Percentiles rank a stretch among this genome's conserved stretches.
These are phyloP conservation scores for Myotis lucifugus DNA, from an alignment of 2,113 vertebrate species.

Conservation along the genomic window DNA sequence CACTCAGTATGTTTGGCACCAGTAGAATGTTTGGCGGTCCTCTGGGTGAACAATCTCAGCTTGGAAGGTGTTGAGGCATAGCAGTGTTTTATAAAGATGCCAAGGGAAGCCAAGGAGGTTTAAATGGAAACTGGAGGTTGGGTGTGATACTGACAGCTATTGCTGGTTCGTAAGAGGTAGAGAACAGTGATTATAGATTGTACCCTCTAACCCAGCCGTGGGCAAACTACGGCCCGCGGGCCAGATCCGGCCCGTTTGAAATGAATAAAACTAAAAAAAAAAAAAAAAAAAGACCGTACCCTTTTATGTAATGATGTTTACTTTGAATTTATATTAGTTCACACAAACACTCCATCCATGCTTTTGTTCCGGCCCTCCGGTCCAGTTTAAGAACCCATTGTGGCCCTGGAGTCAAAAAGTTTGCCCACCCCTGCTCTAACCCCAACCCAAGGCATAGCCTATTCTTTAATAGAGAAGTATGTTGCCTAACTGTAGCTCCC, in stretches of 20 bases:
- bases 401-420: no score
- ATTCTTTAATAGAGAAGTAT: background rate
- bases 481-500: background rate
- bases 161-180: background rate
- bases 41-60: constrained; percentile 21
- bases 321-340: no score
- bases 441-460: background rate
- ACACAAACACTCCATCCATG: no score
- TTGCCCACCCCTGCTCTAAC: background rate
- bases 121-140: background rate
- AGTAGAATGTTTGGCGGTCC: background rate
- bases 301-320: no score
- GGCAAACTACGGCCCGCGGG: no score
- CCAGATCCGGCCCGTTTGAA: no score
- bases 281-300: no score
- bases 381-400: no score
- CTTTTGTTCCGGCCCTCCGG: no score
- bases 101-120: background rate
- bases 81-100: constrained; percentile 17
- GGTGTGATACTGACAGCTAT: background rate
- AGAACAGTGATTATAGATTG: background rate
- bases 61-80: constrained; percentile 7
- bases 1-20: constrained; percentile 63
- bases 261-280: no score
- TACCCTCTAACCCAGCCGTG: background rate